Base-by-base conservation (phyloP, 2,888 invertebrate species). In the Oegoconia quadripuncta region DNA sequence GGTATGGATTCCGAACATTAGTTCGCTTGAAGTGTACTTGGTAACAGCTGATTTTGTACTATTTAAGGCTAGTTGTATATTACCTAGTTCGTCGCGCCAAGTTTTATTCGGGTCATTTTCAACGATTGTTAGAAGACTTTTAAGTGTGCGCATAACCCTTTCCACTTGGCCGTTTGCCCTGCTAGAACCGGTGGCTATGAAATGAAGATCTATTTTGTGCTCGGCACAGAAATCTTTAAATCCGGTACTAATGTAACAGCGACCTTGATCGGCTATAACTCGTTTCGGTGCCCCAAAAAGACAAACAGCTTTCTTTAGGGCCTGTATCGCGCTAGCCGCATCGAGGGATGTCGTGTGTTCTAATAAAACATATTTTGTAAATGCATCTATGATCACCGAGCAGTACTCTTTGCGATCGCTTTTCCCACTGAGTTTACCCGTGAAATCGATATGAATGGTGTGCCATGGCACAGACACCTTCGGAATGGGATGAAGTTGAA, bases 61-160 rank as follows among this genome's bases (percentile, higher is more conserved):
- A 18, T 52, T 52, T 3, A 52, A n/a, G 3, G 52, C 46, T 6
- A 54, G 28, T 12, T 54, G 56, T 1, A 54, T 39, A 3, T 51
- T 48, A 3, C 25, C 39, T 4, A 53, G 17, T 3, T 45, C 41
- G 9, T 50, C 49, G 20, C 51, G 51, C 58, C 58, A 55, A 5
- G 50, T 47, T 12, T 18, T 39, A 27, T 48, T 15, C 15, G 30
- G 8, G 9, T 13, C 18, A 7, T 37, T 38, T 27, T 53, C 51
- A 16, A 50, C 39, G 0, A 42, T 42, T 1, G 52, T 50, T 1
- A 57, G 36, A 44, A 53, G 44, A 12, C 13, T 23, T 20, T 57
- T 57, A 3, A 54, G 29, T 3, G 44, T 42, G 14, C 41, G 12
- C 46, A 48, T 48, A 1, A 45, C 35, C 0, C 49, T 32, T 20